Base-by-base conservation (phyloP, 2,113 vertebrate genomes). In the Okapia johnstoni region DNA sequence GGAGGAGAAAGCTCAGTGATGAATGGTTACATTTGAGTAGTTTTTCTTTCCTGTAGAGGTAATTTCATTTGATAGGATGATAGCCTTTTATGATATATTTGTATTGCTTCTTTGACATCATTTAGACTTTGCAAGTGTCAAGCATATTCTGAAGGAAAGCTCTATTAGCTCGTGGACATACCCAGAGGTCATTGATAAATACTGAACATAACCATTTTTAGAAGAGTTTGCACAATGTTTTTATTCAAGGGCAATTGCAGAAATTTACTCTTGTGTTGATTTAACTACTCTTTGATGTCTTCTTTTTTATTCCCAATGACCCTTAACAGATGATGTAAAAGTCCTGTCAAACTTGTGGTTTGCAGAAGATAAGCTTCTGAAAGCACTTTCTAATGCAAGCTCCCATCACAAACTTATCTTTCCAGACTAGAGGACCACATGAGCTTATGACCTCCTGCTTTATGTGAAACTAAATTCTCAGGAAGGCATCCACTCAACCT, bases 291-390 rank as follows among this genome's bases (percentile, higher is more conserved):
- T 17, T 85, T 28, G 4, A 63, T 88, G 10, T 52, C 28, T 90
- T 95, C n/a, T 54, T 50, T 90, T 95, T 76, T 73, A 33, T 88
- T 81, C 19, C 55, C 94, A 97, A 79, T 79, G 26, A 88, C 36
- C 36, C 16, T 88, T 81, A 90, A 90, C 6, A 90, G 70, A 89
- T 54, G 19, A 88, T 86, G 46, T 30, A 55, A 93, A 88, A 36
- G 52, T 48, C 11, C 50, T 84, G 60, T 60, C 43, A 76, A 73
- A 36, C 7, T 5, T 94, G 48, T 79, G n/a, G 14, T 83, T 88
- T 83, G 28, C 50, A 81, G 81, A 96, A 70, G 40, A 73, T 58
- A 93, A 86, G 1, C 36, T 36, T 93, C 77, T 40, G 36, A 95
- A 60, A 95, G 9, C 25, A 52, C 6, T 52, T 81, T 85, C 73